phyloP scores from a whole-genome alignment of 2,888 invertebrate genomes.

The Pinctada fucata region DNA sequence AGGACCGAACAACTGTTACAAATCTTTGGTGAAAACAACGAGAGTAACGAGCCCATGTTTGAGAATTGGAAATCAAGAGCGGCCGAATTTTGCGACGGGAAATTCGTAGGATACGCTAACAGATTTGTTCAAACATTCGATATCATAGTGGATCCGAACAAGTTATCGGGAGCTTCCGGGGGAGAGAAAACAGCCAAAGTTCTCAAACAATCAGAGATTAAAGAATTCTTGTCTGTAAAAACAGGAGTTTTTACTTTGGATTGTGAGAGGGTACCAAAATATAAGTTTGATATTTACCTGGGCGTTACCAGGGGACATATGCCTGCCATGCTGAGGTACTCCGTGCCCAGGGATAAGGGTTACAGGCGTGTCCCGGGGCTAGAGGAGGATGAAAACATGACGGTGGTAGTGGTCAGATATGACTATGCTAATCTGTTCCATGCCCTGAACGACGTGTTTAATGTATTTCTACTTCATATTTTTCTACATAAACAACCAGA shows the following conservation, averaged over 20 bases:
- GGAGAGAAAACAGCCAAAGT: constrained; percentile 6
- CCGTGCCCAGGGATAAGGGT: neutral
- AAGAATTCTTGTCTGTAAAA: constrained; percentile 8
- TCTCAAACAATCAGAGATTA: constrained; percentile 12
- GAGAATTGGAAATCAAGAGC: constrained; percentile 4
- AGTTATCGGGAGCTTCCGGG: constrained; percentile 12
- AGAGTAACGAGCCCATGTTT: neutral
- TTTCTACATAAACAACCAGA: constrained; percentile 23
- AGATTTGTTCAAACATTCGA: constrained; percentile 14
- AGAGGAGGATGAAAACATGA: neutral
- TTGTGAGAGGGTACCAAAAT: constrained; percentile 9
- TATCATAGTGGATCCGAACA: constrained; percentile 18
- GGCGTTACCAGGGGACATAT: constrained; percentile 10
- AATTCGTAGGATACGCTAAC: constrained; percentile 22
- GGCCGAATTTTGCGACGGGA: neutral
- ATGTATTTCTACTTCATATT: constrained; percentile 28
- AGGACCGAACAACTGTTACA: neutral
- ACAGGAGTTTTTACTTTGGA: constrained; percentile 10
- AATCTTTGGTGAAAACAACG: constrained; percentile 6
- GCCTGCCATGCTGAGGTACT: constrained; percentile 9
- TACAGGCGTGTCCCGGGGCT: too few relatives aligned
- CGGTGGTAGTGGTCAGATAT: constrained; percentile 13
- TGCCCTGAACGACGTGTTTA: constrained; percentile 28
- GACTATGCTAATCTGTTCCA: constrained; percentile 30
- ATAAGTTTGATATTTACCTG: constrained; percentile 13